phyloP scores from a whole-genome alignment of 35 echinoderm and acorn worm species.

The Heliocidaris tuberculata region DNA sequence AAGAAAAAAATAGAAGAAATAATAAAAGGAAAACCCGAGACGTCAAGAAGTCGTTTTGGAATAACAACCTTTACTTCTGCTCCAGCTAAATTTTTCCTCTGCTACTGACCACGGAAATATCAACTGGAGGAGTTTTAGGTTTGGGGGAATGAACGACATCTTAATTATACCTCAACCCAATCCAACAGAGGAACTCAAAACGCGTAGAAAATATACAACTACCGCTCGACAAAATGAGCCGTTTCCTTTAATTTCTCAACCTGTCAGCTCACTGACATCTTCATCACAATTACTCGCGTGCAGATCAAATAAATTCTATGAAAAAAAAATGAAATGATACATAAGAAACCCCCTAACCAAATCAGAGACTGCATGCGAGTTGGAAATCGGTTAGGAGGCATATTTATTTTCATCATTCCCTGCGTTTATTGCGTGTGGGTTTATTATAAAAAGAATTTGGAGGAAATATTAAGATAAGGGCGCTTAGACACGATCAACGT shows the following conservation, averaged over 20 bases:
- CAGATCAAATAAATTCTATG: slow-evolving; percentile 3
- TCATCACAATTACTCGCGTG: slow-evolving; percentile 40
- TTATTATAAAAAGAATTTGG: not conserved
- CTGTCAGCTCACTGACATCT: slow-evolving; percentile 27
- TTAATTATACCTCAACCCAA: not conserved
- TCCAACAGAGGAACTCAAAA: not conserved
- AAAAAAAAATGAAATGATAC: not conserved
- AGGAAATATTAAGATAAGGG: slow-evolving; percentile 14
- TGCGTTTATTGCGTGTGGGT: not conserved
- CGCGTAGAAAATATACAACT: slow-evolving; percentile 50
- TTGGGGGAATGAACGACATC: not conserved
- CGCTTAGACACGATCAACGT: not conserved
- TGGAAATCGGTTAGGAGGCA: not conserved
- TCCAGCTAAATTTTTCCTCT: slow-evolving; percentile 6
- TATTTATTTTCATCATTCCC: not conserved
- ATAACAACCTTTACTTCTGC: slow-evolving; percentile 1
- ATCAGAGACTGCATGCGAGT: not conserved
- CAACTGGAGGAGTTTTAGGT: slow-evolving; percentile 31
- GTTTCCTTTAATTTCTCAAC: slow-evolving; percentile 45
- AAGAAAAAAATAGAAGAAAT: not conserved
- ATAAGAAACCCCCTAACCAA: not conserved
- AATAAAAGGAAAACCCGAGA: not conserved
- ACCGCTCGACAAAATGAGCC: slow-evolving; percentile 43
- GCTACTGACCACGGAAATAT: slow-evolving; percentile 6
- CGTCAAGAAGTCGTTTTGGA: slow-evolving; percentile 9